Evolutionary conservation across 2,888 invertebrate species (phyloP).

Genomic region (Pegoplata infirma): DNA sequence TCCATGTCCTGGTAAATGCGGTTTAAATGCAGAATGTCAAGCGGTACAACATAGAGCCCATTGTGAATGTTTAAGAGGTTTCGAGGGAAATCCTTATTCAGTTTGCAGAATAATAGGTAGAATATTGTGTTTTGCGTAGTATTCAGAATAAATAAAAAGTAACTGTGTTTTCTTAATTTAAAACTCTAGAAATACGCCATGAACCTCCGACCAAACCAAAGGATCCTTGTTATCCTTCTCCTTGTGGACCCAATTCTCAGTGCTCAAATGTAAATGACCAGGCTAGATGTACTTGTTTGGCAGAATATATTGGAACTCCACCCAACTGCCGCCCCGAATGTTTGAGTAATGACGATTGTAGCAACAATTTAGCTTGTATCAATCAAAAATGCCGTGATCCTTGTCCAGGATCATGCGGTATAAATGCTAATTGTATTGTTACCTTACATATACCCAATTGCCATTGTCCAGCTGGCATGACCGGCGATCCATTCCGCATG

Average conservation of each 20-base stretch:
- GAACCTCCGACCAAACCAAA: conserved; percentile 58
- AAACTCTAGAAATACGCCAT: conserved; percentile 56
- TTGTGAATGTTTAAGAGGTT: conserved; percentile 84
- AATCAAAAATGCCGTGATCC: conserved; percentile 86
- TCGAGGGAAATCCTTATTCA: conserved; percentile 86
- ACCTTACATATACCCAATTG: conserved; percentile 88
- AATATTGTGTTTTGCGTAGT: background rate
- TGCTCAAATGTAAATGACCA: conserved; percentile 82
- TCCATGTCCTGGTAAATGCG: conserved; percentile 87
- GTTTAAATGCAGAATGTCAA: conserved; percentile 83
- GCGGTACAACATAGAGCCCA: conserved; percentile 89
- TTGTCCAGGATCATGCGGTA: conserved; percentile 88
- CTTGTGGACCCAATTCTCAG: conserved; percentile 87
- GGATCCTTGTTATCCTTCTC: conserved; percentile 86
- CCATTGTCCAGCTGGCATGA: conserved; percentile 82
- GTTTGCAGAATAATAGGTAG: conserved; percentile 79
- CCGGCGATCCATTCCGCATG: conserved; percentile 87
- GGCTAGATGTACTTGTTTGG: conserved; percentile 84
- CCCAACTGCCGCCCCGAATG: conserved; percentile 87
- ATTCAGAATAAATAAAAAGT: background rate
- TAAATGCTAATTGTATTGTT: conserved; percentile 86
- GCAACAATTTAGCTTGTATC: conserved; percentile 83
- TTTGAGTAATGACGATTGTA: conserved; percentile 85
- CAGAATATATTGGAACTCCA: conserved; percentile 85
- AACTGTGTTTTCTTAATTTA: background rate